Evolutionary conservation across 2,888 invertebrate genomes (phyloP).

Genomic region (Leptarthrus brevirostris): DNA sequence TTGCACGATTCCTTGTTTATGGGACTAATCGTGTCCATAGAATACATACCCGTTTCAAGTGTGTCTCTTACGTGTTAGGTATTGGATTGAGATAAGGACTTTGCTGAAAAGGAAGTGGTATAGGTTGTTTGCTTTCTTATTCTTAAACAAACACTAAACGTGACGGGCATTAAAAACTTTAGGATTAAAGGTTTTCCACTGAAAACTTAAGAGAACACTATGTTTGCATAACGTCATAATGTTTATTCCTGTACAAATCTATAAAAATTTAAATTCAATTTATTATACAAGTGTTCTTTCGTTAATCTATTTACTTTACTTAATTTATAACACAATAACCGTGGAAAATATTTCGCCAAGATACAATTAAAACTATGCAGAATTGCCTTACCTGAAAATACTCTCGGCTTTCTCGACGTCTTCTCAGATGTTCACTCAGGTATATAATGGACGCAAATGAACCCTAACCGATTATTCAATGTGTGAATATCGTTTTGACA

Average conservation of each 20-base stretch:
- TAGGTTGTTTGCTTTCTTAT: constrained; percentile 38
- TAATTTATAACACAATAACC: too few species aligned
- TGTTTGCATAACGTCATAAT: not conserved
- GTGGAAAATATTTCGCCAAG: too few species aligned
- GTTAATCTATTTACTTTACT: too few species aligned
- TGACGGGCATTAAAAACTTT: constrained; percentile 42
- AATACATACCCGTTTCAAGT: constrained; percentile 32
- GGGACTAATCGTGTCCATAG: constrained; percentile 52
- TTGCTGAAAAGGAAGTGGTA: not conserved
- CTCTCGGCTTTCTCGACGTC: not conserved
- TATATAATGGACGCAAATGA: constrained; percentile 16
- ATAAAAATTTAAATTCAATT: too few species aligned
- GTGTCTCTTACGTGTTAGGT: constrained; percentile 46
- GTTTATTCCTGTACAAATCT: not conserved
- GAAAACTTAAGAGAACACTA: not conserved
- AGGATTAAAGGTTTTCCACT: constrained; percentile 21
- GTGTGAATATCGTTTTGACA: constrained; percentile 33
- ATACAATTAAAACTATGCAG: too few species aligned
- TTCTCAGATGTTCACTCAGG: constrained; percentile 16
- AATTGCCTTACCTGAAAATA: too few species aligned
- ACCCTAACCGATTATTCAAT: not conserved
- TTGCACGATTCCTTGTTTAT: constrained; percentile 55
- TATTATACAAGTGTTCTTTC: too few species aligned
- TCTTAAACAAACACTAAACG: constrained; percentile 33
- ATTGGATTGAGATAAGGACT: constrained; percentile 46